These are phyloP conservation scores for Pachycephus smyrnensis DNA, from an alignment of 2,888 invertebrate genomes.

Conservation along the genomic window DNA sequence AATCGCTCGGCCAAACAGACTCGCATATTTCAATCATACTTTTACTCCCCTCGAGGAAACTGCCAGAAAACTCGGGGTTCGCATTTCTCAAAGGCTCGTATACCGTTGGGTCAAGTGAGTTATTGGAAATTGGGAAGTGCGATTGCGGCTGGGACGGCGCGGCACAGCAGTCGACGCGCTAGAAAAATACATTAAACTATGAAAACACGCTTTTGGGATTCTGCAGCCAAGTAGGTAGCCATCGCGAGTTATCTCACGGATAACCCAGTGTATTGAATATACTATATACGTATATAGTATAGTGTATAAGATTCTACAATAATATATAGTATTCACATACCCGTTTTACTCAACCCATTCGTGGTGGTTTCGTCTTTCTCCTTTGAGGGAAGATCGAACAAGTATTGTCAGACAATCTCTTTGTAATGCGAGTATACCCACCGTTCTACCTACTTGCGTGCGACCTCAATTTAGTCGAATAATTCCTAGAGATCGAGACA, in stretches of 20 bases:
- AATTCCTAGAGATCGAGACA: not conserved
- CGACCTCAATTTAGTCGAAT: not conserved
- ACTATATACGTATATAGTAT: not conserved
- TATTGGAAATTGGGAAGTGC: slow-evolving; percentile 37
- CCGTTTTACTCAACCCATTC: not conserved
- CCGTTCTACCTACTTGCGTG: not conserved
- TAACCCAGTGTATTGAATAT: not conserved
- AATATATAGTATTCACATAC: too few species aligned
- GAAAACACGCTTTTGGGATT: slow-evolving; percentile 3
- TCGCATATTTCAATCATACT: slow-evolving; percentile 38
- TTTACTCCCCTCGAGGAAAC: slow-evolving; percentile 11
- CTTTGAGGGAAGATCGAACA: not conserved
- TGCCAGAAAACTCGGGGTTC: slow-evolving; percentile 36
- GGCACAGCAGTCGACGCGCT: slow-evolving; percentile 30
- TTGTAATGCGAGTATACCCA: not conserved
- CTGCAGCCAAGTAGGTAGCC: slow-evolving; percentile 1
- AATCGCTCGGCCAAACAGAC: not conserved
- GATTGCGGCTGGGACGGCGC: slow-evolving; percentile 15
- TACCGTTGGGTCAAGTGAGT: slow-evolving; percentile 36
- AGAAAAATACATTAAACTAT: slow-evolving; percentile 40
- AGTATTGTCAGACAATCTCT: not conserved
- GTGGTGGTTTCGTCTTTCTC: not conserved
- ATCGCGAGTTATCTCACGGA: not conserved
- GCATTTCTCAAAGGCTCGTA: slow-evolving; percentile 36
- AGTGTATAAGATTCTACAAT: too few species aligned